Base-by-base conservation (phyloP, 2,888 invertebrate genomes). In the Calameuta filiformis region DNA sequence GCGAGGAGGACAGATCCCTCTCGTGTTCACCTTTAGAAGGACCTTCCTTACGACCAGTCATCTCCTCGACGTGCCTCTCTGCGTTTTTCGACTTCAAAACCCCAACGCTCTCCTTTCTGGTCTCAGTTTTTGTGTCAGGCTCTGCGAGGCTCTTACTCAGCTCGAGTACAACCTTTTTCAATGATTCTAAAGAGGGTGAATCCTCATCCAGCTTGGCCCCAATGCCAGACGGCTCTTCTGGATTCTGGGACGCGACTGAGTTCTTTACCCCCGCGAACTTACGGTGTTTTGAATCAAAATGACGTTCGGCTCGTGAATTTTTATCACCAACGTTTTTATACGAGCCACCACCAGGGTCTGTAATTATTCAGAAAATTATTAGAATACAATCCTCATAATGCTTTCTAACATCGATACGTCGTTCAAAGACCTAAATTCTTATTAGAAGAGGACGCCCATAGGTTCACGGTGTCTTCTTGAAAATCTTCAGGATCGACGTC, bases 81-180 rank as follows among this genome's bases (percentile, higher is more conserved):
- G 71, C 68, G 68, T 76, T 73, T 75, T 68, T 73, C 12, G 68
- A 33, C 35, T 23, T 34, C 35, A 33, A 30, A 74, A 71, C 31
- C 6, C 4, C 34, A 15, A 23, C 40, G 33, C n/a, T 23, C 30
- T 73, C 78, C 40, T 76, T 15, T 12, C 4, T 30, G 12, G 37
- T 73, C 11, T 34, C 12, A 30, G 30, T 40, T 68, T 77, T 71
- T 30, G 56, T 71, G 12, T 79, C 80, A 2, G 37, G 40, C 33
- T 80, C 78, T n/a, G 79, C 78, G 35, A 88, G 77, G 76, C 81
- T 87, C 35, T 84, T 82, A 35, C 76, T 85, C 71, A 87, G 75
- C 73, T 87, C 82, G 37, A 87, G 74, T 34, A 88, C 78, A 33
- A 83, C 86, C 76, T 84, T 81, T 56, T 84, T 88, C 35, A 89